These are phyloP conservation scores for Gambusia yucatana DNA, from an alignment of 2,797 vertebrate genomes.

Conservation along the genomic window DNA sequence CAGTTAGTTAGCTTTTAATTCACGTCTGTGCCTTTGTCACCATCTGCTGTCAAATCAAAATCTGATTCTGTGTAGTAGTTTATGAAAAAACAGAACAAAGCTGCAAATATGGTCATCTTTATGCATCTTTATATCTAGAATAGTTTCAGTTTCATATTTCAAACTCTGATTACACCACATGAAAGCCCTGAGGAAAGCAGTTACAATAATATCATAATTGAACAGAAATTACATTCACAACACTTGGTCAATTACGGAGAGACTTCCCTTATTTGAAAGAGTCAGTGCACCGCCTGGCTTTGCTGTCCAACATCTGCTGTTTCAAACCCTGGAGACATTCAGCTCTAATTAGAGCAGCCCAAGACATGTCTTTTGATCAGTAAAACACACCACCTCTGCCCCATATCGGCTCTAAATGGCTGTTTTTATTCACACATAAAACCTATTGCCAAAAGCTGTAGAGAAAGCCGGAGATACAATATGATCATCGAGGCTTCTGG, in stretches of 20 bases:
- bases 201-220: slow-evolving; percentile 61
- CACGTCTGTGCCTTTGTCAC: slow-evolving; percentile 52
- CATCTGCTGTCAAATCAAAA: slow-evolving; percentile 49
- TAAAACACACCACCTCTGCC: slow-evolving; percentile 26
- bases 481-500: slow-evolving; percentile 15
- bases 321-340: slow-evolving; percentile 71
- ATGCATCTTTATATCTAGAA: slow-evolving; percentile 22
- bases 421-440: slow-evolving; percentile 8
- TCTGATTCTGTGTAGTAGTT: slow-evolving; percentile 15
- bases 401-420: background rate
- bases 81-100: background rate
- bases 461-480: background rate
- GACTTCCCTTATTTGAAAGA: slow-evolving; percentile 52
- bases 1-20: slow-evolving; percentile 69
- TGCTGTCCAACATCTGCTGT: slow-evolving; percentile 71
- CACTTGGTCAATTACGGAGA: slow-evolving; percentile 53
- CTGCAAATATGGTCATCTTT: background rate
- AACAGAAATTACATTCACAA: slow-evolving; percentile 66
- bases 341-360: slow-evolving; percentile 63
- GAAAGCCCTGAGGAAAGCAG: slow-evolving; percentile 53
- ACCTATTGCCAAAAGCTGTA: background rate
- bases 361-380: slow-evolving; percentile 66
- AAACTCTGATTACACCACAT: slow-evolving; percentile 23
- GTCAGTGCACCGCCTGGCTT: slow-evolving; percentile 53
- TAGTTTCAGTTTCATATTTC: slow-evolving; percentile 49